phyloP scores from a whole-genome alignment of 1,140 invertebrate genomes.

The Oncopodura yosiiana region DNA sequence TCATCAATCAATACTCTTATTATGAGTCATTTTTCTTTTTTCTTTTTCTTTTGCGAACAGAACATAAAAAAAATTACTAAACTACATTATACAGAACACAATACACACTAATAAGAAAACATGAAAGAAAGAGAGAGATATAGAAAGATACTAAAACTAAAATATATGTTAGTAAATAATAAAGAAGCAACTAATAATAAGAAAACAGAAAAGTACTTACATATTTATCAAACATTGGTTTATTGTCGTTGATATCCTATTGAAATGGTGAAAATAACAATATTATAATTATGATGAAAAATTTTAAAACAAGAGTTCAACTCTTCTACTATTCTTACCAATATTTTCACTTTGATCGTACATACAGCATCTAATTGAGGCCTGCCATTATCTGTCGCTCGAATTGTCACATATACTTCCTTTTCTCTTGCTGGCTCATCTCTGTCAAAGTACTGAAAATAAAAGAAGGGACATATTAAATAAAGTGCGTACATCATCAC shows the following conservation, averaged over 20 bases:
- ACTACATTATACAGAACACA: slow-evolving; percentile 3
- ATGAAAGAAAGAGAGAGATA: not conserved
- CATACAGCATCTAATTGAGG: slow-evolving; percentile 75
- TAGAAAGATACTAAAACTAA: not conserved
- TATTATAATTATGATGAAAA: too few species aligned
- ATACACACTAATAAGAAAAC: slow-evolving; percentile 9
- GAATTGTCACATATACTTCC: slow-evolving; percentile 64
- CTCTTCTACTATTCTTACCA: too few species aligned
- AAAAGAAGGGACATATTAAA: slow-evolving; percentile 17
- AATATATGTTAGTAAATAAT: not conserved
- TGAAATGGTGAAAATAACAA: too few species aligned
- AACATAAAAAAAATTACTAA: too few species aligned
- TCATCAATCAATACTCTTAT: too few species aligned
- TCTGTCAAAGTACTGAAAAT: slow-evolving; percentile 58
- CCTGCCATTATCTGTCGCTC: slow-evolving; percentile 74
- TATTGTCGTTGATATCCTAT: slow-evolving; percentile 76
- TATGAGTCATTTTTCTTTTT: too few species aligned
- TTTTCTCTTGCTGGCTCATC: slow-evolving; percentile 77
- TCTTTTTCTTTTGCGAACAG: too few species aligned
- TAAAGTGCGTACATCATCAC: too few species aligned
- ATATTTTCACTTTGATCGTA: slow-evolving; percentile 75
- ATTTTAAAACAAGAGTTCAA: too few species aligned
- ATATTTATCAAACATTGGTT: slow-evolving; percentile 73
- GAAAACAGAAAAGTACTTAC: slow-evolving; percentile 42
- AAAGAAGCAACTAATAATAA: slow-evolving; percentile 4